Base-by-base conservation (phyloP, 2,113 vertebrate species). In the Peromyscus polionotus region DNA sequence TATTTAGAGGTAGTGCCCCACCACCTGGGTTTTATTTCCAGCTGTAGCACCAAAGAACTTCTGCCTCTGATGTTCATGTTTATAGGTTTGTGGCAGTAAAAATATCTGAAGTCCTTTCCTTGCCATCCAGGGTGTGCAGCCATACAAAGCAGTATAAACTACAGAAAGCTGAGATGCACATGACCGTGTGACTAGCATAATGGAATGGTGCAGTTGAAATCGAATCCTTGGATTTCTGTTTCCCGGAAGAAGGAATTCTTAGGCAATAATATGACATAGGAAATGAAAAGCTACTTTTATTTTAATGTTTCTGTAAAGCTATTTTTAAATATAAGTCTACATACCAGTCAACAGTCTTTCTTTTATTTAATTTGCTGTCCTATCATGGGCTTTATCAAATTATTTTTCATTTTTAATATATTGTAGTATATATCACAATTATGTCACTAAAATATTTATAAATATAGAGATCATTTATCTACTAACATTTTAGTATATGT, bases 261-360 rank as follows among this genome's bases (percentile, higher is more conserved):
- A 61, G 31, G 31, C 45, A 93, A 14, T 39, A 39, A 16, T 33
- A 68, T 61, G 89, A 14, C 2, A 70, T 57, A 51, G 63, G 9
- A 22, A 95, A 85, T 73, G 57, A 95, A 91, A 83, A 89, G 1
- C 68, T 61, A 2, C 28, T 87, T 97, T 85, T 73, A 42, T 54
- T 54, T 54, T 51, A 51, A 51, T 51, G 13, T 54, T 54, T 54
- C 14, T 54, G 11, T 13, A 67, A 73, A 90, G 1, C 80, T 57
- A 2, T 26, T 84, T 97, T 86, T 80, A 45, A 4, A 75, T 92
- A 83, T 63, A 84, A 94, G 91, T 90, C 9, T 33, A 39, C 7
- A 63, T 33, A 26, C 22, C 17, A 72, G 17, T 80, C 1, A 51
- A 65, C 57, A 84, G 57, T 28, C 12, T 92, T 65, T 92, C 5